Evolutionary conservation across 2,888 invertebrate genomes (phyloP).

Genomic region (Copidosoma aretas): DNA sequence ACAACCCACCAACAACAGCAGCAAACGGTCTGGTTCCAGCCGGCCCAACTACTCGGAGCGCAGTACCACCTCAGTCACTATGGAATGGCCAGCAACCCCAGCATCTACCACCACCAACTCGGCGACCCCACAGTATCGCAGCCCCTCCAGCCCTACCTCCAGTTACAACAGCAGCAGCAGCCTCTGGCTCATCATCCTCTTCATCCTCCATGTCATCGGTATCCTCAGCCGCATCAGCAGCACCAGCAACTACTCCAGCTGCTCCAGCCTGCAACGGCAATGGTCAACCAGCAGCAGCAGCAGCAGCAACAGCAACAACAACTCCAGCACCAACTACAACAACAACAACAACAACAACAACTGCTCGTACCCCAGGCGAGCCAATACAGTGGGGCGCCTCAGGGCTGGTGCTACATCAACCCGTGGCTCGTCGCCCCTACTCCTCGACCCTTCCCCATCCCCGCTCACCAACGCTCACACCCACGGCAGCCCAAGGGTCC

Average conservation of each 20-base stretch:
- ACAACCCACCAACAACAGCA: constrained; percentile 33
- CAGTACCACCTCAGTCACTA: constrained; percentile 58
- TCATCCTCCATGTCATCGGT: constrained; percentile 40
- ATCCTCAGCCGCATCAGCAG: constrained; percentile 34
- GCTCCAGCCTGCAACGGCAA: background rate
- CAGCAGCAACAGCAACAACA: constrained; percentile 5
- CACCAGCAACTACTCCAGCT: constrained; percentile 1
- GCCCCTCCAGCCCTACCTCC: constrained; percentile 45
- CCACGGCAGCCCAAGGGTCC: constrained; percentile 58
- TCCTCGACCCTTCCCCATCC: constrained; percentile 66
- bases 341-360: constrained; percentile 3
- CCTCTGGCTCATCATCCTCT: constrained; percentile 41
- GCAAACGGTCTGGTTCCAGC: constrained; percentile 19
- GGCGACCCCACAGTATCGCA: constrained; percentile 72
- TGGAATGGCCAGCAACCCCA: constrained; percentile 60
- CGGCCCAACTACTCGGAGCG: constrained; percentile 49
- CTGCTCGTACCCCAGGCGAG: constrained; percentile 54
- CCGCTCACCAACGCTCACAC: constrained; percentile 65
- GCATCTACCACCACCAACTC: constrained; percentile 52
- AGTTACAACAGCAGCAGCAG: constrained; percentile 53
- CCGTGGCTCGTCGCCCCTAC: constrained; percentile 58
- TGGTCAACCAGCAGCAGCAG: constrained; percentile 43
- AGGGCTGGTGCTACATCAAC: constrained; percentile 60
- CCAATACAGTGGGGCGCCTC: constrained; percentile 60
- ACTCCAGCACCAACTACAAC: constrained; percentile 42